Conservation (phyloP, 1,140 invertebrate genomes). For the Mycetomoellerius zeteki region DNA sequence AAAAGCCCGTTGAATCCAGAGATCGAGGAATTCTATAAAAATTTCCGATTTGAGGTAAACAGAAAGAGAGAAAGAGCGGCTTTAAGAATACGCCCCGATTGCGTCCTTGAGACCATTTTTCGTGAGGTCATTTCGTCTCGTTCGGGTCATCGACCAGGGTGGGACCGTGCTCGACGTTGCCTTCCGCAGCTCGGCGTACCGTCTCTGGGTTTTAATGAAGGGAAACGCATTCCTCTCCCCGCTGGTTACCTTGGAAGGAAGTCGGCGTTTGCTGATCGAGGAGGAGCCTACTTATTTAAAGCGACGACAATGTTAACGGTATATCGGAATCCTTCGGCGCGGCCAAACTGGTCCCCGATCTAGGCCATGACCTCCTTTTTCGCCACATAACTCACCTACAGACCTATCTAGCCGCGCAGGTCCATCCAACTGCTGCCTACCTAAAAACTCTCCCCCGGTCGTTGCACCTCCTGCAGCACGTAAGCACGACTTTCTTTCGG, state of each 20-base stretch:
- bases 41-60: neutral
- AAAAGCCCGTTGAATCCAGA: neutral
- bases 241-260: slow-evolving; percentile 75
- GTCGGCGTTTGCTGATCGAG: slow-evolving; percentile 62
- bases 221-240: slow-evolving; percentile 71
- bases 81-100: neutral
- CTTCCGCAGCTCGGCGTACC: neutral
- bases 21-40: neutral
- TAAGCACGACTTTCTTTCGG: slow-evolving; percentile 78
- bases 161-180: neutral
- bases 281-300: slow-evolving; percentile 66
- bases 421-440: slow-evolving; percentile 66
- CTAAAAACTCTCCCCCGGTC: slow-evolving; percentile 76
- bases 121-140: slow-evolving; percentile 55
- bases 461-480: slow-evolving; percentile 59
- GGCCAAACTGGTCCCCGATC: slow-evolving; percentile 83
- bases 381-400: slow-evolving; percentile 79
- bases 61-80: neutral
- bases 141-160: slow-evolving; percentile 49
- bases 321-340: slow-evolving; percentile 77
- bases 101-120: slow-evolving; percentile 74
- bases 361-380: slow-evolving; percentile 82
- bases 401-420: slow-evolving; percentile 77
- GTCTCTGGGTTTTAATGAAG: slow-evolving; percentile 61
- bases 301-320: slow-evolving; percentile 82